Evolutionary conservation across 2,888 invertebrate genomes (phyloP).

Genomic region (Resseliella maxima): DNA sequence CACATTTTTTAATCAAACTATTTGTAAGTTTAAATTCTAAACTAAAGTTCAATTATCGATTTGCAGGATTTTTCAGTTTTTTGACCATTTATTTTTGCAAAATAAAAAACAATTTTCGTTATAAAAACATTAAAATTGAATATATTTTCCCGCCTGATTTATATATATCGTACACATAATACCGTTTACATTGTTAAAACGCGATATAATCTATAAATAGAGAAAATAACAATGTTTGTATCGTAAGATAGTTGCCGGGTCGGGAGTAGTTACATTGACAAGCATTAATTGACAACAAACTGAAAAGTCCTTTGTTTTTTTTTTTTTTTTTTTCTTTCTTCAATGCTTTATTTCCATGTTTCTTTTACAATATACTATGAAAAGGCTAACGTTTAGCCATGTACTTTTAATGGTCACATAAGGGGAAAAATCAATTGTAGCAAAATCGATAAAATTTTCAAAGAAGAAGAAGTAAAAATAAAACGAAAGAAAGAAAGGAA

Average conservation of each 20-base stretch:
- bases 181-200: conserved; percentile 3
- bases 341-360: neutral
- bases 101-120: too few species aligned
- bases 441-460: neutral
- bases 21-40: too few species aligned
- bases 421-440: neutral
- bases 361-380: neutral
- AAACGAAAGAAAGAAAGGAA: neutral
- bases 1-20: too few species aligned
- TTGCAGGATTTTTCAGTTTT: neutral
- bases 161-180: conserved; percentile 5
- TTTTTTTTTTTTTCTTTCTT: neutral
- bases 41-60: too few species aligned
- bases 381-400: neutral
- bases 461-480: neutral
- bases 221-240: neutral
- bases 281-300: conserved; percentile 28
- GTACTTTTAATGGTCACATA: neutral
- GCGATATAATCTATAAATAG: neutral
- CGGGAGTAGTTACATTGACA: conserved; percentile 19
- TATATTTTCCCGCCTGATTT: conserved; percentile 10
- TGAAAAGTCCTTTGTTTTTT: conserved; percentile 42
- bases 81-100: neutral
- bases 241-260: conserved; percentile 5
- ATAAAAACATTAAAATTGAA: neutral